phyloP scores from a whole-genome alignment of 2,797 vertebrate species.

The Thunnus albacares region DNA sequence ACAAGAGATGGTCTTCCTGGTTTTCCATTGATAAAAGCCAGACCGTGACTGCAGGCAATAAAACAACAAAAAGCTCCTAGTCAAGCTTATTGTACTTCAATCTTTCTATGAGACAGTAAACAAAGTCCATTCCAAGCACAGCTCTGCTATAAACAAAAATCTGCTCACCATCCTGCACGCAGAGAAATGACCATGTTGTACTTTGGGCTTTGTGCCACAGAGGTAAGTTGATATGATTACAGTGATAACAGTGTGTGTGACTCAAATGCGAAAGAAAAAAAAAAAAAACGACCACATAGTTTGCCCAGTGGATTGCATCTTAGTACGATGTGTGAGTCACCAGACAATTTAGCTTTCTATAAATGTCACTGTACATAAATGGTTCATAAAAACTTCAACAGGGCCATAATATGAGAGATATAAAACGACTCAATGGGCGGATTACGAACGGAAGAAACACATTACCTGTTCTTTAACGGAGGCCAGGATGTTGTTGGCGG shows the following conservation, averaged over 20 bases:
- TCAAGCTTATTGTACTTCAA: slow-evolving; percentile 27
- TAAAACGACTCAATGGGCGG: slow-evolving; percentile 4
- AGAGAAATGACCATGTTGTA: slow-evolving; percentile 18
- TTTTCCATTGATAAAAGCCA: slow-evolving; percentile 47
- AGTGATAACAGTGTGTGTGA: slow-evolving; percentile 17
- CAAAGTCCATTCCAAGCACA: slow-evolving; percentile 3
- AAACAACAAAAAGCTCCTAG: slow-evolving; percentile 34
- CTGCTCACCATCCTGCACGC: neutral
- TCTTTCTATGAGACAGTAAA: slow-evolving; percentile 34
- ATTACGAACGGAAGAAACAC: slow-evolving; percentile 1
- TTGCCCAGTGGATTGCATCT: neutral
- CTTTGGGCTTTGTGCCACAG: neutral
- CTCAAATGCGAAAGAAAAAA: slow-evolving; percentile 4
- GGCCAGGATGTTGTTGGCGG: slow-evolving; percentile 96
- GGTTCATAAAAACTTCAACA: slow-evolving; percentile 23
- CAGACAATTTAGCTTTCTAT: neutral
- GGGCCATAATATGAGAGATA: slow-evolving; percentile 1
- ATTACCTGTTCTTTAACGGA: slow-evolving; percentile 98
- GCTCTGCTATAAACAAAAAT: neutral
- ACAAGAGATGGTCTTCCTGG: slow-evolving; percentile 55
- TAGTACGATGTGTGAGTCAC: slow-evolving; percentile 16
- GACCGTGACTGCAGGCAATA: slow-evolving; percentile 37
- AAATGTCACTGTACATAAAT: slow-evolving; percentile 7
- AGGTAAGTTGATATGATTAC: slow-evolving; percentile 13
- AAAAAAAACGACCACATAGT: neutral